Base-by-base conservation (phyloP, 2,888 invertebrate species). In the Perizoma flavofasciatum region DNA sequence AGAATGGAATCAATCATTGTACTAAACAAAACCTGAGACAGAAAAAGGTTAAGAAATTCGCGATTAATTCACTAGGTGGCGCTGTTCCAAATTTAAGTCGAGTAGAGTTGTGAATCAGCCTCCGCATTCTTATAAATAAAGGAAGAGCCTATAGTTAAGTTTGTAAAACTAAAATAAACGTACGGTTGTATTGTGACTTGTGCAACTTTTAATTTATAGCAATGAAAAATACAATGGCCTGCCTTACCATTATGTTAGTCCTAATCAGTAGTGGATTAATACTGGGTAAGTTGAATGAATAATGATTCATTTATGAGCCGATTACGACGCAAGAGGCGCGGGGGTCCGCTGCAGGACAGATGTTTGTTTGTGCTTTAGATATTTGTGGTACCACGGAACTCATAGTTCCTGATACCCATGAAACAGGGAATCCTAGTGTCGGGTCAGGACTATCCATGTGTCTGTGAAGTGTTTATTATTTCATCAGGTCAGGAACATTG, bases 211-310 rank as follows among this genome's bases (percentile, higher is more conserved):
- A 35, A 22, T 22, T 8, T 9, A 43, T 47, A 45, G 44, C n/a
- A 44, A 61, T 61, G 55, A 49, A 53, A 41, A 41, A 11, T 22
- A 35, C 22, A 8, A 40, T 52, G 7, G 9, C 41, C n/a, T 33
- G 11, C 34, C 5, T 41, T 0, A 32, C 32, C 9, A 35, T 56
- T 35, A 11, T 39, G 22, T 10, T 61, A 22, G 22, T 54, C 43
- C n/a, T 57, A 41, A 46, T 53, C 46, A 50, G 53, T 32, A 22
- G n/a, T 52, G 55, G 44, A 40, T 60, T 52, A 6, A n/a, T 55
- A 22, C 11, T 43, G 43, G 52, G 60, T 60, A 45, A 55, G 60
- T n/a, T 5, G 5, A 4, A 5, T 9, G 33, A 4, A 46, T 5
- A 43, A 43, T 43, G n/a, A n/a, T n/a, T n/a, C n/a, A n/a, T n/a